These are phyloP conservation scores for Drosophila carrolli DNA, from an alignment of 1,140 invertebrate genomes.

Conservation along the genomic window DNA sequence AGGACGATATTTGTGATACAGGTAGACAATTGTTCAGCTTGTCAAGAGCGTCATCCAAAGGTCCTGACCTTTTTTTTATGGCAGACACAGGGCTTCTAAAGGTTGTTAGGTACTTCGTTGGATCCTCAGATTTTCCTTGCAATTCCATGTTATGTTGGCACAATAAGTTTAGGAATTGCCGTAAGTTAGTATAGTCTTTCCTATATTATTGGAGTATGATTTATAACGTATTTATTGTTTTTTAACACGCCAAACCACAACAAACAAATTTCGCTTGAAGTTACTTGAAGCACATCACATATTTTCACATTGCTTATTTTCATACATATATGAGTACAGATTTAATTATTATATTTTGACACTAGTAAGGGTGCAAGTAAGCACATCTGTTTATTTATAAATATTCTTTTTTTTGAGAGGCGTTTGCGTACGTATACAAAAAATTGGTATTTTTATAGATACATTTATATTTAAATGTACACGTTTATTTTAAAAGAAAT, in stretches of 20 bases:
- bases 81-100: conserved; percentile 57
- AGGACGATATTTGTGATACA: not conserved
- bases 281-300: not conserved
- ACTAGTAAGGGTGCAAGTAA: conserved; percentile 1
- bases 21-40: conserved; percentile 15
- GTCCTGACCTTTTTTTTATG: conserved; percentile 66
- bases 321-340: too few species aligned
- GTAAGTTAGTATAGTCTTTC: not conserved
- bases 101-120: conserved; percentile 3
- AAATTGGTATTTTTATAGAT: not conserved
- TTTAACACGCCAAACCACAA: too few species aligned
- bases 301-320: not conserved
- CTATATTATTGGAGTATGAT: too few species aligned
- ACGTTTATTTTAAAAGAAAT: not conserved
- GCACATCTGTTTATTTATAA: conserved; percentile 26
- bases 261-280: not conserved
- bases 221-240: not conserved
- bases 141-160: conserved; percentile 32
- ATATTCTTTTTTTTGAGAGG: not conserved
- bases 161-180: not conserved
- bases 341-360: not conserved
- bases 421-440: not conserved
- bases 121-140: not conserved
- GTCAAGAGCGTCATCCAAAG: conserved; percentile 53
- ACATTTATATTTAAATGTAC: not conserved